Conservation (phyloP, 2,888 invertebrate genomes). For the Mesorhabditis spiculigera region DNA sequence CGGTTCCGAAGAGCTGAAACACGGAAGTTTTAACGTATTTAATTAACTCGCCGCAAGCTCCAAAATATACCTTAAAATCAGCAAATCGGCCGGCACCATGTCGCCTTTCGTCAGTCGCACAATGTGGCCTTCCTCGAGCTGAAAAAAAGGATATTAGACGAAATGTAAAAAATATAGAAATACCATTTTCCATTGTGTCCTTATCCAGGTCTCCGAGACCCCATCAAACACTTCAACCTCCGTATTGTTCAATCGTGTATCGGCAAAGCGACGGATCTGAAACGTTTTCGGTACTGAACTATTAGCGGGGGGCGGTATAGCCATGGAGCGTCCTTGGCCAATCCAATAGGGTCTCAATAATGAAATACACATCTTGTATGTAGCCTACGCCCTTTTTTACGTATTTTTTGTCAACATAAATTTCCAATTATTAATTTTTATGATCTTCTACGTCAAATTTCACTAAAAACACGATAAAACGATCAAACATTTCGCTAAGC, state of each 20-base stretch:
- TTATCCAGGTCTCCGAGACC: not conserved
- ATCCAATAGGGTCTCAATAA: no score
- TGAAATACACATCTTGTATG: no score
- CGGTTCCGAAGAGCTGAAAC: conserved; percentile 74
- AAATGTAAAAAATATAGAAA: not conserved
- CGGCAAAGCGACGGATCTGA: not conserved
- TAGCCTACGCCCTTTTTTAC: no score
- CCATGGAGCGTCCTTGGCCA: no score
- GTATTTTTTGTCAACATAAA: no score
- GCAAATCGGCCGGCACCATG: conserved; percentile 92
- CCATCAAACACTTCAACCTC: conserved; percentile 1
- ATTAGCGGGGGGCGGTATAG: no score
- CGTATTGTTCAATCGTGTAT: not conserved
- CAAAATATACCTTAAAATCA: conserved; percentile 67
- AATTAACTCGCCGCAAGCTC: not conserved
- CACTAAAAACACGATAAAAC: not conserved
- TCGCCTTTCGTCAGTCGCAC: conserved; percentile 84
- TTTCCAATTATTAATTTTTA: no score
- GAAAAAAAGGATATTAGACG: not conserved
- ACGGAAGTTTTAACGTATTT: not conserved
- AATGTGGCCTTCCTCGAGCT: conserved; percentile 72
- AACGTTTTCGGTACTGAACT: no score
- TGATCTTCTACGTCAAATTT: not conserved
- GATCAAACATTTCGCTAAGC: not conserved
- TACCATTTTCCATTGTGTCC: not conserved